Percentiles rank a stretch among this genome's conserved stretches.
Evolutionary conservation across 2,113 vertebrate genomes (phyloP).

Genomic region (Poeciliopsis turrubarensis): DNA sequence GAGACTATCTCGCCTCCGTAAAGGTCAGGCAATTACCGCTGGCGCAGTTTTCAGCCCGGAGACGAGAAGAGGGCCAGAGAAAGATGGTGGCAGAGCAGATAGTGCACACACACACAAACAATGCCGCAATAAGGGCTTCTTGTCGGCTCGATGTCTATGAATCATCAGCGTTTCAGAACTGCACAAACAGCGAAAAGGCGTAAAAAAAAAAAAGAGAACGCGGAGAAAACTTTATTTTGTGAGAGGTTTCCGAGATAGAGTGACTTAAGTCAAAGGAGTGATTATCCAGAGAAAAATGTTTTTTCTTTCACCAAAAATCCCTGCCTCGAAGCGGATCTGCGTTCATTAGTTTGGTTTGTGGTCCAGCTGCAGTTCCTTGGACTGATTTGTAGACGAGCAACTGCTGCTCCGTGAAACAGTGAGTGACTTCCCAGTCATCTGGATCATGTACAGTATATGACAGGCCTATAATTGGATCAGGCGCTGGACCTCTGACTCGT

Average conservation of each 20-base stretch:
- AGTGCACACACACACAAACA: constrained; percentile 19
- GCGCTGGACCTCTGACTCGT: constrained; percentile 65
- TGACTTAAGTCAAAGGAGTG: background rate
- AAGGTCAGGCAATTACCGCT: constrained; percentile 99
- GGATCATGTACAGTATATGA: constrained; percentile 67
- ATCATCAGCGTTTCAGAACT: background rate
- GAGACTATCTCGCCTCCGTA: constrained; percentile 95
- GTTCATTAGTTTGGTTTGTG: background rate
- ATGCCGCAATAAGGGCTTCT: constrained; percentile 13
- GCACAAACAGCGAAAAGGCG: background rate
- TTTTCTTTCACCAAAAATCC: background rate
- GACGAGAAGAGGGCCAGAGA: constrained; percentile 77
- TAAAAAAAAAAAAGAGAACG: background rate
- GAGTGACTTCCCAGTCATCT: constrained; percentile 54
- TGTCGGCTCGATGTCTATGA: constrained; percentile 14
- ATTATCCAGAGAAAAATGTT: background rate
- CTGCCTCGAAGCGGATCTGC: background rate
- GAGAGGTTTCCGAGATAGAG: background rate
- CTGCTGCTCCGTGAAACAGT: constrained; percentile 32
- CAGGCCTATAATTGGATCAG: constrained; percentile 74
- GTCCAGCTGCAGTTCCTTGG: background rate
- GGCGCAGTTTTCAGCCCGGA: constrained; percentile 91
- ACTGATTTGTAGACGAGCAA: constrained; percentile 21
- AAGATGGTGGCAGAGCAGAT: constrained; percentile 57
- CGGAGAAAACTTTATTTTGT: background rate